These are phyloP conservation scores for Aporophyla lueneburgensis DNA, from an alignment of 2,888 invertebrate genomes.

Conservation along the genomic window DNA sequence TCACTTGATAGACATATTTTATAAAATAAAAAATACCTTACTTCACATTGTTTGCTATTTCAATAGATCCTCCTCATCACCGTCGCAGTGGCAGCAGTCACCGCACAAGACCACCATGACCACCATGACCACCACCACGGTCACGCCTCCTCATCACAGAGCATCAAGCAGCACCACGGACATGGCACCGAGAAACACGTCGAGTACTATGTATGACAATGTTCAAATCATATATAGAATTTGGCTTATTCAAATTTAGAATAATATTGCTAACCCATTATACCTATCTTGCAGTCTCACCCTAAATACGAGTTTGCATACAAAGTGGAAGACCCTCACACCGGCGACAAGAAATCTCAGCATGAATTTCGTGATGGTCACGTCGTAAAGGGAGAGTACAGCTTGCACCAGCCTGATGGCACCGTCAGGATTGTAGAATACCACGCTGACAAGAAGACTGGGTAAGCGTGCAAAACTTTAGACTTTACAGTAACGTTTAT, in stretches of 20 bases:
- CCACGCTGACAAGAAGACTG: constrained; percentile 75
- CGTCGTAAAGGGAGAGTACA: constrained; percentile 82
- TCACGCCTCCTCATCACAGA: constrained; percentile 74
- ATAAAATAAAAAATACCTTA: background rate
- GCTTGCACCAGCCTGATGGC: constrained; percentile 85
- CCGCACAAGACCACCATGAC: constrained; percentile 21
- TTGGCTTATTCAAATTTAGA: background rate
- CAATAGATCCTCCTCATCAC: constrained; percentile 24
- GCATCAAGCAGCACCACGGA: constrained; percentile 72
- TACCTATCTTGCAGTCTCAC: constrained; percentile 65
- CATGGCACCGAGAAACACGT: constrained; percentile 60
- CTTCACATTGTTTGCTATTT: background rate
- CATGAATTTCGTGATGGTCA: constrained; percentile 77
- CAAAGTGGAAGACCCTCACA: constrained; percentile 84
- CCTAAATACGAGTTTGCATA: constrained; percentile 85
- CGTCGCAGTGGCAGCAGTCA: constrained; percentile 11
- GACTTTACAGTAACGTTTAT: background rate
- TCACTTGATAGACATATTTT: background rate
- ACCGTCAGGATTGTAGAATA: constrained; percentile 84
- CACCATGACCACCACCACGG: constrained; percentile 45
- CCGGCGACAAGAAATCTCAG: constrained; percentile 83
- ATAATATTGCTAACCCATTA: background rate
- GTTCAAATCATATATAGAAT: background rate
- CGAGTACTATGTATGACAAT: constrained; percentile 49
- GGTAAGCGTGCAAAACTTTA: constrained; percentile 33